phyloP scores from a whole-genome alignment of 1,140 invertebrate species.

The Heliconius nattereri region DNA sequence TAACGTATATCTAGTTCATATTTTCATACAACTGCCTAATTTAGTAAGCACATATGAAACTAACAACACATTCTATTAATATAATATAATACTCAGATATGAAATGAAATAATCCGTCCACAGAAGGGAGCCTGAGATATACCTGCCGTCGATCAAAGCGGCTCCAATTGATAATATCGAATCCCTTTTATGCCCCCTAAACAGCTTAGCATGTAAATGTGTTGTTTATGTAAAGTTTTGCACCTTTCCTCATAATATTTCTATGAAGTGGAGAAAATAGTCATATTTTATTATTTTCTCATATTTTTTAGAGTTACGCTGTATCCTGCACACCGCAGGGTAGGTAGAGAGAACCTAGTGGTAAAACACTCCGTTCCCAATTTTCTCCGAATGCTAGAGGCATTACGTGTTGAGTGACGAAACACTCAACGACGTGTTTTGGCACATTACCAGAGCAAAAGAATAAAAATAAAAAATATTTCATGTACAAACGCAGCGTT shows the following conservation, averaged over 20 bases:
- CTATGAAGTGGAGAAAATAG: not conserved
- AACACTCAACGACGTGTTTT: too few species aligned
- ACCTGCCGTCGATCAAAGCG: not conserved
- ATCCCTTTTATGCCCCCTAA: not conserved
- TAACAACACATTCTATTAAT: not conserved
- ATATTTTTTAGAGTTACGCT: not conserved
- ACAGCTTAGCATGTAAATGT: not conserved
- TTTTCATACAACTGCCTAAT: too few species aligned
- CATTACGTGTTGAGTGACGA: too few species aligned
- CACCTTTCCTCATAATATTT: not conserved
- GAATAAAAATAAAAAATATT: too few species aligned
- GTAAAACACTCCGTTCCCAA: too few species aligned
- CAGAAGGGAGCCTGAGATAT: not conserved
- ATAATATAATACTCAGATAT: not conserved
- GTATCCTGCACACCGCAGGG: not conserved
- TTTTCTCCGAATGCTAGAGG: too few species aligned
- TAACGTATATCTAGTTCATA: too few species aligned
- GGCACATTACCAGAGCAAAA: too few species aligned
- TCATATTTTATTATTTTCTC: too few species aligned
- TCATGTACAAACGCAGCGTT: too few species aligned
- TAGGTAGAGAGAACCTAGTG: too few species aligned
- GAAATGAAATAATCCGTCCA: not conserved
- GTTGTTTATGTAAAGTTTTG: not conserved
- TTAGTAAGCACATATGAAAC: not conserved
- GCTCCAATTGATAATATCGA: conserved; percentile 9